Conservation (phyloP, 2,888 invertebrate species). For the Tiphia femorata region DNA sequence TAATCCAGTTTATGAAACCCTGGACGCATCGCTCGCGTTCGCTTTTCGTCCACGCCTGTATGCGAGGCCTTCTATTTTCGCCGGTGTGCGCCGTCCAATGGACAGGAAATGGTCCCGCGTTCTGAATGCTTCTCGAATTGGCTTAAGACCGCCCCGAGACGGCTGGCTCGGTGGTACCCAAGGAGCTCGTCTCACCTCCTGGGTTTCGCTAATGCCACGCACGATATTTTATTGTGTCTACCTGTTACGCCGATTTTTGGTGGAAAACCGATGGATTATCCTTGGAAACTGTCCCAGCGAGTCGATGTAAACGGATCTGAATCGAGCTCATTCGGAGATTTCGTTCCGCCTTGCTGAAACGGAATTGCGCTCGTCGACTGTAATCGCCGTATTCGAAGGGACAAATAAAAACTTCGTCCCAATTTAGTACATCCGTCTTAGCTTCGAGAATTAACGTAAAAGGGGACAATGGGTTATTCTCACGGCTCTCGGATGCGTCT, state of each 20-base stretch:
- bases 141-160: slow-evolving; percentile 50
- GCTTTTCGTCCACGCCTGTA: slow-evolving; percentile 10
- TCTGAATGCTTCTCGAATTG: slow-evolving; percentile 58
- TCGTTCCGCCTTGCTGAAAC: slow-evolving; percentile 16
- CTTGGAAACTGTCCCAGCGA: background rate
- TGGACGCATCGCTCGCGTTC: slow-evolving; percentile 29
- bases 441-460: too few species aligned
- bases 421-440: background rate
- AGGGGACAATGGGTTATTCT: too few species aligned
- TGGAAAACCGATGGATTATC: slow-evolving; percentile 30
- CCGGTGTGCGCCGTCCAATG: slow-evolving; percentile 49
- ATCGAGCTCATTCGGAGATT: slow-evolving; percentile 18
- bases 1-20: slow-evolving; percentile 57
- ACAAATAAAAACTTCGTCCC: background rate
- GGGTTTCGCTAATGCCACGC: slow-evolving; percentile 23
- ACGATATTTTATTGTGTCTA: slow-evolving; percentile 11
- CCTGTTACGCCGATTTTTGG: slow-evolving; percentile 14
- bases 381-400: too few species aligned
- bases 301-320: background rate
- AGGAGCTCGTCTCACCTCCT: slow-evolving; percentile 38
- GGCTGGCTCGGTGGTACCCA: slow-evolving; percentile 15
- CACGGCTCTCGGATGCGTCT: too few species aligned
- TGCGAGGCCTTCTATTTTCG: slow-evolving; percentile 33
- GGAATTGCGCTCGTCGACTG: background rate
- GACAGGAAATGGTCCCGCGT: slow-evolving; percentile 60